These are phyloP conservation scores for Albula goreensis DNA, from an alignment of 2,113 vertebrate species.

Conservation along the genomic window DNA sequence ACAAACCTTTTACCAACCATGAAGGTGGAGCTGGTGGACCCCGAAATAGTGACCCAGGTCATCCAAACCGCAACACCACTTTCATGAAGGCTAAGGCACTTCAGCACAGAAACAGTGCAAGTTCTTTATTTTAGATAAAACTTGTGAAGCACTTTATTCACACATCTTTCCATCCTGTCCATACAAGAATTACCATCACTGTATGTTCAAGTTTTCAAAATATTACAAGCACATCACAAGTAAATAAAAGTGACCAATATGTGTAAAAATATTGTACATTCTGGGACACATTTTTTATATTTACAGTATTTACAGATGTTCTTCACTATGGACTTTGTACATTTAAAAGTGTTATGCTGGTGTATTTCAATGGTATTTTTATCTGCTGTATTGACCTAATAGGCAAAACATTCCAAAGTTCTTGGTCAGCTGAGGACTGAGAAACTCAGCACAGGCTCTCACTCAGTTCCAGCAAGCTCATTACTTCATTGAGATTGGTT, in stretches of 20 bases:
- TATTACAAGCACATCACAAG: slow-evolving; percentile 12
- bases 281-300: slow-evolving; percentile 17
- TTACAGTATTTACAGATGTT: slow-evolving; percentile 38
- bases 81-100: neutral
- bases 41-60: neutral
- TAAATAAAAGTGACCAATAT: slow-evolving; percentile 18
- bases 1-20: neutral
- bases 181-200: slow-evolving; percentile 7
- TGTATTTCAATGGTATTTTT: slow-evolving; percentile 20
- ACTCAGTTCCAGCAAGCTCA: neutral
- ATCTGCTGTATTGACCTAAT: neutral
- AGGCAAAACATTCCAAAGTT: neutral
- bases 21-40: neutral
- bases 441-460: neutral
- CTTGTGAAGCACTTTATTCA: slow-evolving; percentile 14
- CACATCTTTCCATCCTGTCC: neutral
- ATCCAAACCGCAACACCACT: neutral
- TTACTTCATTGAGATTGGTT: neutral
- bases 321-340: neutral
- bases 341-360: slow-evolving; percentile 16
- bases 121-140: neutral
- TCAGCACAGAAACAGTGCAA: neutral
- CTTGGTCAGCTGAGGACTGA: neutral
- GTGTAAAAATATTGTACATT: slow-evolving; percentile 50
- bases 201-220: slow-evolving; percentile 9